phyloP scores from a whole-genome alignment of 2,113 vertebrate genomes.

The Myotis yumanensis region DNA sequence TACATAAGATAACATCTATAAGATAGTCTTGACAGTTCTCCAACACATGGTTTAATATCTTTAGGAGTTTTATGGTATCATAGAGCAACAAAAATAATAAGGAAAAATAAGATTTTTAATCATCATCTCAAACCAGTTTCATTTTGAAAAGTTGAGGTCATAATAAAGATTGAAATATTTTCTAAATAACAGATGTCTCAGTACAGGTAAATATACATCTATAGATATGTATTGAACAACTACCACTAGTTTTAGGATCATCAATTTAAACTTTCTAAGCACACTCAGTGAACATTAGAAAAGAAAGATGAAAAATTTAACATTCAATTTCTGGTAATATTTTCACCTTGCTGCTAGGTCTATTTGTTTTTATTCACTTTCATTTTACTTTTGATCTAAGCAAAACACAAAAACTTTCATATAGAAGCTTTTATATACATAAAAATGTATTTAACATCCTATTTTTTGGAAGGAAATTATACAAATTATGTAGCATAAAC shows the following conservation, averaged over 20 bases:
- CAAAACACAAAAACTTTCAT: neutral
- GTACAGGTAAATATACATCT: neutral
- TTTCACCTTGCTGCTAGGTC: neutral
- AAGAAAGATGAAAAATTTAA: neutral
- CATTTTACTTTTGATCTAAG: neutral
- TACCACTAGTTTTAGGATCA: neutral
- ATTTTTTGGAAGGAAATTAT: neutral
- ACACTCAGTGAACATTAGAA: neutral
- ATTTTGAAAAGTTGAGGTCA: neutral
- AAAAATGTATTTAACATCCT: neutral
- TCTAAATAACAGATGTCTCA: neutral
- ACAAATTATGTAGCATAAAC: neutral
- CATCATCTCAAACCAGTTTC: neutral
- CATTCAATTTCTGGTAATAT: neutral
- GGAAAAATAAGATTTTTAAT: neutral
- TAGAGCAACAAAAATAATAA: neutral
- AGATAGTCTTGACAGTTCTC: neutral
- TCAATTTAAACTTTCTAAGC: neutral
- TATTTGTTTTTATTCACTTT: neutral
- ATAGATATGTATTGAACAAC: neutral
- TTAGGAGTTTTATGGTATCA: neutral
- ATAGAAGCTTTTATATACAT: neutral
- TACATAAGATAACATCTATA: neutral
- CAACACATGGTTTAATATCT: neutral
- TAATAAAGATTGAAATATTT: neutral